Evolutionary conservation across 1,140 invertebrate species (phyloP), one percentile per base, ranked within the genome.

Genomic region (Ptiloglossa arizonensis): DNA sequence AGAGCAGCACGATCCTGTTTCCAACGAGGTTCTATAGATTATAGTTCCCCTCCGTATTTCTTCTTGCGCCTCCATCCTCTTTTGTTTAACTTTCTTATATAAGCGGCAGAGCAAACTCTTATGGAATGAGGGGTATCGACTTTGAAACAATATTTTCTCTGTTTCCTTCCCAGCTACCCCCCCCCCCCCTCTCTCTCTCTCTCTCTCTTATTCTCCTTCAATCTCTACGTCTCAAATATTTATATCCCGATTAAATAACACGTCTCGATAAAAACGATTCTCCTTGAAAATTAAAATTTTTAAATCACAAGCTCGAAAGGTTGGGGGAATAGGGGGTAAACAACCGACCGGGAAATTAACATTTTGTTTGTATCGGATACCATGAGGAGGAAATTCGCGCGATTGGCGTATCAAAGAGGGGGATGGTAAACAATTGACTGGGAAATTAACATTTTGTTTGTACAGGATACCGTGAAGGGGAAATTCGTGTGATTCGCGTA

Each of bases 61-160:
- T 81, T 59, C 63, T 60, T 68, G 41, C 50, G 46, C 32, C 35
- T 67, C 11, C 66, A 46, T 67, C 50, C 59, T 67, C 79, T 77
- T 68, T 80, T 80, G 79, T 80, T 80, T 77, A 77, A 80, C 56
- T 80, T 80, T 77, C 73, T 70, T 80, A 80, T 70, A 64, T 66
- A 80, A 70, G 79, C 66, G 44, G 46, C 59, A 27, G 38, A 44
- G 56, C n/a, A 70, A 76, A 80, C 41, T 68, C 60, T 44, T 38
- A 46, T 11, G 19, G 41, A 59, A 62, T 22, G 52, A 73, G 48
- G 17, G 27, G 64, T 66, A 56, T 63, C 78, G 46, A 57, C 32
- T 62, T 41, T 50, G 59, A 80, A 86, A 76, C 82, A 83, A 86
- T 86, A 85, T 87, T 87, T 86, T 79, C 83, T 76, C 67, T 81